A percentile compares a stretch with the other conserved stretches of the same genome.
phyloP scores from a whole-genome alignment of 92 coral and sea anemone species.

The Galaxea fascicularis region DNA sequence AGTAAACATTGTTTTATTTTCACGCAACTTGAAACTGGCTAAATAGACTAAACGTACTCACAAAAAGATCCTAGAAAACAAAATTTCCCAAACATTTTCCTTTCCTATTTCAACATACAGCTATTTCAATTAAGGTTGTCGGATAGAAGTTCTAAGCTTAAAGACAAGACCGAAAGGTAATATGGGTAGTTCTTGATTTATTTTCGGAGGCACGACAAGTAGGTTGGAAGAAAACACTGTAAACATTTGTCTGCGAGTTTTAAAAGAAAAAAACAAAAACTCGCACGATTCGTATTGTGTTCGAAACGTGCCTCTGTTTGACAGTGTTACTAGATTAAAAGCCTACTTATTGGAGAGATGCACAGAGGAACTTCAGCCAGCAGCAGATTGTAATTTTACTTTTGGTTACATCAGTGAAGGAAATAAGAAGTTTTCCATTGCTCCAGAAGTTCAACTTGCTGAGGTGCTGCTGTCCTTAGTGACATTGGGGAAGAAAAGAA shows the following conservation, averaged over 20 bases:
- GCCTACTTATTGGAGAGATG: constrained; percentile 28
- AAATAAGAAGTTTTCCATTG: constrained; percentile 42
- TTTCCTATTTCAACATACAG: too few relatives aligned
- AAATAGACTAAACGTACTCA: too few relatives aligned
- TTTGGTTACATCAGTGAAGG: constrained; percentile 48
- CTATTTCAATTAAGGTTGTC: too few relatives aligned
- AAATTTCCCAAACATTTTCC: too few relatives aligned
- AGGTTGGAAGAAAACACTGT: constrained; percentile 22
- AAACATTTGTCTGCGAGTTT: constrained; percentile 45
- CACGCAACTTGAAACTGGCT: too few relatives aligned
- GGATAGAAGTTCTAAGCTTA: too few relatives aligned
- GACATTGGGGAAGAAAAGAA: background rate
- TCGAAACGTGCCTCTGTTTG: constrained; percentile 18
- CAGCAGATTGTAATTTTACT: constrained; percentile 19
- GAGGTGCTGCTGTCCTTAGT: constrained; percentile 44
- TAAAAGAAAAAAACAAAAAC: constrained; percentile 25
- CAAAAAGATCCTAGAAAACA: too few relatives aligned
- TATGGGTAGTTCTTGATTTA: background rate
- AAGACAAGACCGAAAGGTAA: too few relatives aligned
- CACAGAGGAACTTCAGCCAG: constrained; percentile 31
- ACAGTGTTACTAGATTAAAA: constrained; percentile 20
- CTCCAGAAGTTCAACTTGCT: constrained; percentile 36
- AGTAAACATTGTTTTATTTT: too few relatives aligned
- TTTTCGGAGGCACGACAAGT: constrained; percentile 6
- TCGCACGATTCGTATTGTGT: constrained; percentile 10